Percentiles rank a stretch among this genome's conserved stretches.
These are phyloP conservation scores for Drosophila leonis DNA, from an alignment of 2,888 invertebrate species.

Conservation along the genomic window DNA sequence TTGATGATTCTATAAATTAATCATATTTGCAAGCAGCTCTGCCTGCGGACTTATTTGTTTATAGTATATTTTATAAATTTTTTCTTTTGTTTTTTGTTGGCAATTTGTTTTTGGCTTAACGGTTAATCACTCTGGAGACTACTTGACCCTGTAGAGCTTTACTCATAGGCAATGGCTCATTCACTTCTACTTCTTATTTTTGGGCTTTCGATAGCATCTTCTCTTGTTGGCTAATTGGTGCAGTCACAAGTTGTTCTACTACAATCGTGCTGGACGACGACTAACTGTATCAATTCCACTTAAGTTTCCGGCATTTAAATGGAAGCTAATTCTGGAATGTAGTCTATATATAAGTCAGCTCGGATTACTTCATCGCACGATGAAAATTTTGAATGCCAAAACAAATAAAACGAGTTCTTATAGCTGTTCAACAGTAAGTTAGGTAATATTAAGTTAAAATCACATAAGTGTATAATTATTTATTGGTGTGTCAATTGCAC, in stretches of 20 bases:
- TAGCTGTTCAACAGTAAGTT: slow-evolving; percentile 24
- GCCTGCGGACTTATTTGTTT: neutral
- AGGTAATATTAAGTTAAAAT: slow-evolving; percentile 31
- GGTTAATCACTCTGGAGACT: slow-evolving; percentile 49
- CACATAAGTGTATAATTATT: slow-evolving; percentile 21
- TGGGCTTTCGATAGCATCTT: slow-evolving; percentile 28
- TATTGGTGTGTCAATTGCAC: slow-evolving; percentile 14
- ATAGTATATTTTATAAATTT: neutral
- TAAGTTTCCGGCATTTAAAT: slow-evolving; percentile 71
- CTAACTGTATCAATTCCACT: slow-evolving; percentile 45
- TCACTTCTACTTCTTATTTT: slow-evolving; percentile 49
- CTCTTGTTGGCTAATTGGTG: slow-evolving; percentile 36
- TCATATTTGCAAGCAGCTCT: slow-evolving; percentile 11
- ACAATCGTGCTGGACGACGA: slow-evolving; percentile 35
- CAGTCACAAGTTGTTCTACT: slow-evolving; percentile 41
- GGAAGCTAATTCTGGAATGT: slow-evolving; percentile 42
- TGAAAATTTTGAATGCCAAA: slow-evolving; percentile 41
- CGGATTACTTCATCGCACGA: slow-evolving; percentile 68
- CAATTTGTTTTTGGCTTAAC: slow-evolving; percentile 41
- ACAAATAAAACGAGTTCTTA: slow-evolving; percentile 55
- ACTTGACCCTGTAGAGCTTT: slow-evolving; percentile 38
- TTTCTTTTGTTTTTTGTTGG: slow-evolving; percentile 4
- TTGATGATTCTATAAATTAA: slow-evolving; percentile 10
- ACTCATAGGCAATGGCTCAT: slow-evolving; percentile 33
- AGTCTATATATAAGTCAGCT: slow-evolving; percentile 46